phyloP scores from a whole-genome alignment of 2,888 invertebrate genomes.

The Caenorhabditis japonica region DNA sequence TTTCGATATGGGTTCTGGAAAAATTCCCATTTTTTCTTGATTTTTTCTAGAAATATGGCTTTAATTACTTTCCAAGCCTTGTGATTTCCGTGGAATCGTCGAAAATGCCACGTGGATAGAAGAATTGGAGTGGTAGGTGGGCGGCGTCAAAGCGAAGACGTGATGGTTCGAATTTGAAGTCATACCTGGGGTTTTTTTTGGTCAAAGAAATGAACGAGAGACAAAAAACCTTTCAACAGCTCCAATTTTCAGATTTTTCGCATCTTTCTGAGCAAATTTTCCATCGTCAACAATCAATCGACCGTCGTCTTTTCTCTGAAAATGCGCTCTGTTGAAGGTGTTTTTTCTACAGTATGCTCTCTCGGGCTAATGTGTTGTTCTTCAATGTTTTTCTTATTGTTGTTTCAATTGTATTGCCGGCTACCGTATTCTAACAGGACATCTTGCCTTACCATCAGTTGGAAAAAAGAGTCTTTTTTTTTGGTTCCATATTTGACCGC shows the following conservation, averaged over 20 bases:
- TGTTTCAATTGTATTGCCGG: too few species aligned
- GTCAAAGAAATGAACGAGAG: background rate
- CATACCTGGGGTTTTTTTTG: constrained; percentile 22
- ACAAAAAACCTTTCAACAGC: constrained; percentile 27
- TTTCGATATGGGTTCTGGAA: constrained; percentile 28
- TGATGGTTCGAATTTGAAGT: constrained; percentile 47
- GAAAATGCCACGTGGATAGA: constrained; percentile 12
- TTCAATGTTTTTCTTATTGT: background rate
- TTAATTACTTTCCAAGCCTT: constrained; percentile 15
- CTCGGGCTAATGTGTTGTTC: too few species aligned
- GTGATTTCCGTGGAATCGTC: constrained; percentile 10
- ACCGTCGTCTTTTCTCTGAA: constrained; percentile 41
- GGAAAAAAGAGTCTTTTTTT: too few species aligned
- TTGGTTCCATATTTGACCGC: too few species aligned
- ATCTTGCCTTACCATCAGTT: too few species aligned
- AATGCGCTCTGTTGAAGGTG: background rate
- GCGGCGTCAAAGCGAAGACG: constrained; percentile 24
- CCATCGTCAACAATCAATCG: constrained; percentile 39
- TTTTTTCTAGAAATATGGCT: background rate
- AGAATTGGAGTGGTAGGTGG: constrained; percentile 13
- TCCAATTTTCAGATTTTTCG: constrained; percentile 27
- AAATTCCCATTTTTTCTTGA: background rate
- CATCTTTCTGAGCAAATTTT: constrained; percentile 23
- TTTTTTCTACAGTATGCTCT: background rate
- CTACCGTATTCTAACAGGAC: too few species aligned